Conservation (phyloP, 2,797 vertebrate species). For the Psittacula derbiana region DNA sequence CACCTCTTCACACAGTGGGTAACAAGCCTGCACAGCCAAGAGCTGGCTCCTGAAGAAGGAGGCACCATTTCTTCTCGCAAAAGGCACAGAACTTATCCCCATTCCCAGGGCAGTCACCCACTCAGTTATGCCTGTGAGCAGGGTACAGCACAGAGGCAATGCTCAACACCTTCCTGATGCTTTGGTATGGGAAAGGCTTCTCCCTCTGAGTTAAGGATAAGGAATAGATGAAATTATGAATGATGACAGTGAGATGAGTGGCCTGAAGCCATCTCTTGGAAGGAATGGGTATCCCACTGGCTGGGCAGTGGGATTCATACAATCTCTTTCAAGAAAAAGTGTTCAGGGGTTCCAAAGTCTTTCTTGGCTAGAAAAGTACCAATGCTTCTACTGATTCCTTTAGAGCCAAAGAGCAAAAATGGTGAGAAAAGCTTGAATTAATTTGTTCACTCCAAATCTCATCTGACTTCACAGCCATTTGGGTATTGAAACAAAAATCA, state of each 20-base stretch:
- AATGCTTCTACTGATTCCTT: background rate
- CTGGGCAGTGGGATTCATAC: background rate
- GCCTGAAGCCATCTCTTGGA: background rate
- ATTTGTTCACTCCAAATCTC: background rate
- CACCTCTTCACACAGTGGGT: background rate
- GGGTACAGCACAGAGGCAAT: background rate
- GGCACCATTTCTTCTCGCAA: background rate
- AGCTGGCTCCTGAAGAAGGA: background rate
- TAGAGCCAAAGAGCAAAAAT: background rate
- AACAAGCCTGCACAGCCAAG: background rate
- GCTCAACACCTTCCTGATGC: background rate
- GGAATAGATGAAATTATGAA: background rate
- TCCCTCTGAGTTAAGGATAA: background rate
- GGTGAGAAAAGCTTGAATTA: background rate
- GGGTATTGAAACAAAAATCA: background rate
- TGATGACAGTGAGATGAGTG: background rate
- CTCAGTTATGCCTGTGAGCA: background rate
- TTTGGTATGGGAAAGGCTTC: background rate
- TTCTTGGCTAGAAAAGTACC: background rate
- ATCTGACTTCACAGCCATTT: background rate
- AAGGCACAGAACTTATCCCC: background rate
- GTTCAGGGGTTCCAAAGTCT: background rate
- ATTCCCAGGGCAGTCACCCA: background rate
- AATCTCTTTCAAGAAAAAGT: background rate
- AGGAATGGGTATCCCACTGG: background rate